A percentile compares a stretch with the other conserved stretches of the same genome.
phyloP scores from a whole-genome alignment of 2,888 invertebrate genomes.

The Neocrepidodera transversa region DNA sequence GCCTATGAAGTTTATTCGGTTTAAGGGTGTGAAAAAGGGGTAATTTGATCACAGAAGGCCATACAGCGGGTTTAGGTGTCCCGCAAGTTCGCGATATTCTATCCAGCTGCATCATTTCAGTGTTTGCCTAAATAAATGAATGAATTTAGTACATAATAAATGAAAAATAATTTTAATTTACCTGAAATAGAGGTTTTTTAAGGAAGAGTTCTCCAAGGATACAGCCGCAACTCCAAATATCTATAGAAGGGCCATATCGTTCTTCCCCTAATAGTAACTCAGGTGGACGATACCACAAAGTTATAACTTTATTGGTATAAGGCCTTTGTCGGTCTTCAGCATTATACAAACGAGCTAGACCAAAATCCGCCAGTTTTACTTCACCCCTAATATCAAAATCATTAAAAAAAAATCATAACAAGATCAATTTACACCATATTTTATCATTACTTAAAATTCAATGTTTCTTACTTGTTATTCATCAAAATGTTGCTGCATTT shows the following conservation, averaged over 20 bases:
- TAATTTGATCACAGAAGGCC: slow-evolving; percentile 94
- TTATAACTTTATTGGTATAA: slow-evolving; percentile 99
- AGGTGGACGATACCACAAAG: slow-evolving; percentile 98
- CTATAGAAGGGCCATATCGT: slow-evolving; percentile 95
- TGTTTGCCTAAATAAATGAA: slow-evolving; percentile 83
- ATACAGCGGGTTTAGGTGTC: slow-evolving; percentile 93
- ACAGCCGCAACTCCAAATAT: slow-evolving; percentile 99
- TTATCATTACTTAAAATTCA: background rate
- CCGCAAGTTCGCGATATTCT: slow-evolving; percentile 94
- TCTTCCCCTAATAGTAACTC: slow-evolving; percentile 97
- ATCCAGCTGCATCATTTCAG: slow-evolving; percentile 93
- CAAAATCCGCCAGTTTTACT: slow-evolving; percentile 99
- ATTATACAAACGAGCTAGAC: slow-evolving; percentile 93
- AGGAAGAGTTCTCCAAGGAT: slow-evolving; percentile 97
- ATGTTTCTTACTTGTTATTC: slow-evolving; percentile 92
- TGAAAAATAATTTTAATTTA: slow-evolving; percentile 56
- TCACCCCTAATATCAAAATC: slow-evolving; percentile 77
- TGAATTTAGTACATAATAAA: too few species aligned
- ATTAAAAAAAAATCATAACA: too few species aligned
- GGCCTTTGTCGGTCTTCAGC: slow-evolving; percentile 94
- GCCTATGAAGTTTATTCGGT: slow-evolving; percentile 87
- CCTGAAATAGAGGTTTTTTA: slow-evolving; percentile 95
- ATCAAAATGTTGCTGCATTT: slow-evolving; percentile 99
- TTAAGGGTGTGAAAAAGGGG: slow-evolving; percentile 92
- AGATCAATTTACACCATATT: too few species aligned